A percentile compares a stretch with the other conserved stretches of the same genome.
Conservation (phyloP, 2,888 invertebrate genomes). For the Sarcophaga rosellei region DNA sequence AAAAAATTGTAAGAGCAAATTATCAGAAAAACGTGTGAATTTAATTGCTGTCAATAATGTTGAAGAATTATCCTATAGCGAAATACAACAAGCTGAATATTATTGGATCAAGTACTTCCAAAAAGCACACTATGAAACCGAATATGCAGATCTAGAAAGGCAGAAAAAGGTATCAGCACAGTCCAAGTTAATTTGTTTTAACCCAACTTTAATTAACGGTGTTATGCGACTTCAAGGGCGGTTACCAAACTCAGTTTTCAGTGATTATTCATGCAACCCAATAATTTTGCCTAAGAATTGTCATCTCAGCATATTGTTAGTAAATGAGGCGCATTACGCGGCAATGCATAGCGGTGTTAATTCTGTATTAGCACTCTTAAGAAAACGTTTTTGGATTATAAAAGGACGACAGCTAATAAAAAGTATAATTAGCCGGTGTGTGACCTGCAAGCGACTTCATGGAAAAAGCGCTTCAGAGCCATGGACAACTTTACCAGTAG, state of each 20-base stretch:
- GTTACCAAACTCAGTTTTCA: constrained; percentile 24
- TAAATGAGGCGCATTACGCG: constrained; percentile 56
- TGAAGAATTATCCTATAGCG: constrained; percentile 32
- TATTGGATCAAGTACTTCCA: constrained; percentile 56
- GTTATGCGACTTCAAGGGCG: constrained; percentile 38
- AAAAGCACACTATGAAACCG: constrained; percentile 43
- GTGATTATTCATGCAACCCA: constrained; percentile 42
- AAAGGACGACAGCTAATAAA: constrained; percentile 64
- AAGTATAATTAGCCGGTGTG: constrained; percentile 45
- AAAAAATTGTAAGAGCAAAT: constrained; percentile 11
- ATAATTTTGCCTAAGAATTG: constrained; percentile 63
- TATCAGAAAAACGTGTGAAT: background rate
- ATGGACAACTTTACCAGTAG: too few relatives aligned
- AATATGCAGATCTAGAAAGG: constrained; percentile 48
- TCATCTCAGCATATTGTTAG: constrained; percentile 51
- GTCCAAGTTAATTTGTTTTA: constrained; percentile 56
- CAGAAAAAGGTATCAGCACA: constrained; percentile 38
- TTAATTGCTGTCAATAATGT: background rate
- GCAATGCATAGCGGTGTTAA: constrained; percentile 57
- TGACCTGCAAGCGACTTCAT: constrained; percentile 56
- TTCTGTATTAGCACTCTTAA: constrained; percentile 49
- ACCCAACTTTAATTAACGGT: constrained; percentile 50
- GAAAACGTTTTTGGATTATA: constrained; percentile 61
- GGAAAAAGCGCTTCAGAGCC: constrained; percentile 44
- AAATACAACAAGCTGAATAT: constrained; percentile 56